A percentile compares a stretch with the other conserved stretches of the same genome.
Conservation (phyloP, 2,113 vertebrate genomes). For the Geococcyx californianus region DNA sequence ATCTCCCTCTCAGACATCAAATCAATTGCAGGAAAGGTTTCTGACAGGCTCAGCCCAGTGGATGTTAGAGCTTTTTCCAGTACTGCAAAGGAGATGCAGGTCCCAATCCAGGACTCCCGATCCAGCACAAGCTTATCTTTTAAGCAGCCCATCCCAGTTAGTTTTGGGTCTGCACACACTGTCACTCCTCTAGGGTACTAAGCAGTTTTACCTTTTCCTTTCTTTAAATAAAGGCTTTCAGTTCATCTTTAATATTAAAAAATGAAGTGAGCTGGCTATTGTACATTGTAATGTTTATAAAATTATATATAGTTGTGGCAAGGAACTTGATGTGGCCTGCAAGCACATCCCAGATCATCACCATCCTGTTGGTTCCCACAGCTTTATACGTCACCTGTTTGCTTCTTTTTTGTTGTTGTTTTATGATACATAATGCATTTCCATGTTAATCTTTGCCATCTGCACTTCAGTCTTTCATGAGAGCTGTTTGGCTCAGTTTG, state of each 20-base stretch:
- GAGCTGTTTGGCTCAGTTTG: not conserved
- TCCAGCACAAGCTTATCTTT: not conserved
- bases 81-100: not conserved
- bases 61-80: not conserved
- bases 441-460: not conserved
- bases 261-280: not conserved
- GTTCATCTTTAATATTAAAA: constrained; percentile 19
- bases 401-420: not conserved
- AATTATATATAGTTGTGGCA: not conserved
- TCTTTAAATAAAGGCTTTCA: constrained; percentile 33
- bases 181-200: not conserved
- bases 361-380: not conserved
- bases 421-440: not conserved
- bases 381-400: not conserved
- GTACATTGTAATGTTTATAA: not conserved
- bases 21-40: not conserved
- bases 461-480: not conserved
- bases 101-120: not conserved
- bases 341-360: not conserved
- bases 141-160: not conserved
- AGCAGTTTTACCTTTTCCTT: not conserved
- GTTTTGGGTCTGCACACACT: not conserved
- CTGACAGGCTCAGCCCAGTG: not conserved
- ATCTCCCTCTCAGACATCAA: not conserved
- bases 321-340: not conserved